Base-by-base conservation (phyloP, 2,797 vertebrate genomes). In the Cirrhinus mrigala region DNA sequence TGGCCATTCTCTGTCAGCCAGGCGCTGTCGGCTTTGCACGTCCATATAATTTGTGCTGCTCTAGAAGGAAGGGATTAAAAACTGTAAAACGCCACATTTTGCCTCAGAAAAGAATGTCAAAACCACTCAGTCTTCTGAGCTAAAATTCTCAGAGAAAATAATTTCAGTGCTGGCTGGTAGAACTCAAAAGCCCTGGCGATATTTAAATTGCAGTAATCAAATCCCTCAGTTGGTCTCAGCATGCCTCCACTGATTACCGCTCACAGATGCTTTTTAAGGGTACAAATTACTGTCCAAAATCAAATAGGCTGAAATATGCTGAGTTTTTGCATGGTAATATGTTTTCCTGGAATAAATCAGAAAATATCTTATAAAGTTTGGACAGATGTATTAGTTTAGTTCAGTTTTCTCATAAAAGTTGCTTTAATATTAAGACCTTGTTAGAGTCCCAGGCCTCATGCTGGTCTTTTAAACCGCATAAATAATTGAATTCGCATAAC, bases 151-250 rank as follows among this genome's bases (percentile, higher is more conserved):
- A 16, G 78, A 60, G 27, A 76, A 87, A 84, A 83, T 84, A 37
- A 86, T 88, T 88, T 56, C 66, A 62, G 60, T 74, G 69, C 85
- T 86, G 20, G 56, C 62, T 79, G 83, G 64, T 62, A 71, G 77
- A 69, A 79, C 84, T 77, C 81, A 82, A 56, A 71, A 75, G 74
- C 69, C 52, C 76, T 83, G 84, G 69, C 76, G 88, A 86, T 87
- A 86, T 87, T 86, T 86, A 89, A 86, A 87, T 87, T 84, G 86
- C 84, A 70, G 83, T 81, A 75, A 84, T 88, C 80, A 87, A 76
- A 64, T 82, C 78, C 33, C 46, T 73, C 79, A 78, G 33, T 76
- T 50, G 74, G 75, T 80, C 48, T 68, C 70, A 73, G 79, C 48
- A 27, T 52, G 85, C 56, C 73, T 78, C 75, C 76, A 46, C 87